Conservation (phyloP, 35 echinoderm and acorn worm genomes). For the Acanthaster planci region DNA sequence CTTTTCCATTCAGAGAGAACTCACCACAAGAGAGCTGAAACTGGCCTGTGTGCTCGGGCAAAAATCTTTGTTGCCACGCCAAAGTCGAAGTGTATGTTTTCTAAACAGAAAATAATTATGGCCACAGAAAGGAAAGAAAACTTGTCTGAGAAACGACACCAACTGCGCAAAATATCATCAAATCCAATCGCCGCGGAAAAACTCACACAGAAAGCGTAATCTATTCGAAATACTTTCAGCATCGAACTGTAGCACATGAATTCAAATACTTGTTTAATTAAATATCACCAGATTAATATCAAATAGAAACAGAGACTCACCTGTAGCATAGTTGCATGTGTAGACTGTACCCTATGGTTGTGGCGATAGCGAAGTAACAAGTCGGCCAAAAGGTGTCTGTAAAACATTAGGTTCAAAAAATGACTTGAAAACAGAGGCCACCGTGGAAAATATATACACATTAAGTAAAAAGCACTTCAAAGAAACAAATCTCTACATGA, state of each 20-base stretch:
- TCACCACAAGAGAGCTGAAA: slow-evolving; percentile 25
- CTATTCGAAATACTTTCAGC: too few species aligned
- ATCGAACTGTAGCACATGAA: too few species aligned
- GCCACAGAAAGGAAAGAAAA: too few species aligned
- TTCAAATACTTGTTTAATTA: too few species aligned
- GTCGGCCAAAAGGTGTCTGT: slow-evolving; percentile 36
- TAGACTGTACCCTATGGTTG: not conserved
- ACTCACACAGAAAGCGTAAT: too few species aligned
- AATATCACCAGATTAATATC: too few species aligned
- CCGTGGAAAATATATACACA: not conserved
- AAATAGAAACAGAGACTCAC: not conserved
- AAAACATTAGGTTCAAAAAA: not conserved
- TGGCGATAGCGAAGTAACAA: slow-evolving; percentile 19
- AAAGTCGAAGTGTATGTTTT: slow-evolving; percentile 20
- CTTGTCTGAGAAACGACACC: too few species aligned
- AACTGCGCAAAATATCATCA: too few species aligned
- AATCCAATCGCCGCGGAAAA: too few species aligned
- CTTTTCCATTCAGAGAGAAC: not conserved
- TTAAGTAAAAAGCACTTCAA: not conserved
- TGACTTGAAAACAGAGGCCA: not conserved
- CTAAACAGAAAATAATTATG: not conserved
- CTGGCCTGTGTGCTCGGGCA: slow-evolving; percentile 11
- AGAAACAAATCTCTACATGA: not conserved
- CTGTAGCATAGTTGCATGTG: slow-evolving; percentile 31
- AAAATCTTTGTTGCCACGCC: slow-evolving; percentile 23